Percentiles rank a stretch among this genome's conserved stretches.
Conservation (phyloP, 2,888 invertebrate genomes). For the Cantharis rufa region DNA sequence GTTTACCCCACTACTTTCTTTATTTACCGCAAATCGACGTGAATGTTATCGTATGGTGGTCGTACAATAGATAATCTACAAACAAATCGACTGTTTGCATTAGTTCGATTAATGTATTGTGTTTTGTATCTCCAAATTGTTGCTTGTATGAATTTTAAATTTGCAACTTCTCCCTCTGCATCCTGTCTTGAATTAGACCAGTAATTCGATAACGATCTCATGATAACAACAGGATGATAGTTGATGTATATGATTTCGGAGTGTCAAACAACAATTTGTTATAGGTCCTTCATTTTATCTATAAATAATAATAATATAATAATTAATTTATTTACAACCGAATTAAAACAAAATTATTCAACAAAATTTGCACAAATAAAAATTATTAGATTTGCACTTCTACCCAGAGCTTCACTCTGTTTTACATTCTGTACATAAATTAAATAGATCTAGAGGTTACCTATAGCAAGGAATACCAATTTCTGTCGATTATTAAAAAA, state of each 20-base stretch:
- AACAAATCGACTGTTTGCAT: background rate
- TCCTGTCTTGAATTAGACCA: slow-evolving; percentile 25
- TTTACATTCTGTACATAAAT: too few species aligned
- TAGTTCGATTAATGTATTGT: background rate
- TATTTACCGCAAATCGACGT: background rate
- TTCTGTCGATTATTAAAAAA: too few species aligned
- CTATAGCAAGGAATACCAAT: too few species aligned
- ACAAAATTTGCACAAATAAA: too few species aligned
- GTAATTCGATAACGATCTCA: slow-evolving; percentile 21
- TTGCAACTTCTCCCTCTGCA: slow-evolving; percentile 26
- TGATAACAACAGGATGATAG: slow-evolving; percentile 25
- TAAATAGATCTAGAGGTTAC: too few species aligned
- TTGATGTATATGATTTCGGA: background rate
- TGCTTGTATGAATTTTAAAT: slow-evolving; percentile 12
- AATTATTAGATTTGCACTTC: too few species aligned
- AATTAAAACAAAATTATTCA: too few species aligned
- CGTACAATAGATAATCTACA: background rate
- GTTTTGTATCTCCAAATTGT: background rate
- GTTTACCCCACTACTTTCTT: background rate
- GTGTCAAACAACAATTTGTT: background rate
- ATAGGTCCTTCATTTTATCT: background rate
- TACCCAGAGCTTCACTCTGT: too few species aligned
- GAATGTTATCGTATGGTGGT: background rate
- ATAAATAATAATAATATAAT: too few species aligned
- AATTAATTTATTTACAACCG: too few species aligned